A percentile compares a stretch with the other conserved stretches of the same genome.
Conservation (phyloP, 1,140 invertebrate species). For the Platorchestia sp. region DNA sequence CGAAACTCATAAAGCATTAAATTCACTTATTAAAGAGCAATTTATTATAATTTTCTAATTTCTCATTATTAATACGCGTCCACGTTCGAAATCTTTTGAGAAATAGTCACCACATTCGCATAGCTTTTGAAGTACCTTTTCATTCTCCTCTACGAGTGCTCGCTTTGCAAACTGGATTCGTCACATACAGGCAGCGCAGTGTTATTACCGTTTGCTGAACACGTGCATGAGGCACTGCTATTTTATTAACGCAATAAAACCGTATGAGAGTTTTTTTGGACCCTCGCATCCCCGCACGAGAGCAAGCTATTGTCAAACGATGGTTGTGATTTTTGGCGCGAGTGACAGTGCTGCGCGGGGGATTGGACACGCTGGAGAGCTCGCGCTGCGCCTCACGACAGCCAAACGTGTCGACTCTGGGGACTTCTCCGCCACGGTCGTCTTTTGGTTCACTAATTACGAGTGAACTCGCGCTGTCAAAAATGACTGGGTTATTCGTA, state of each 20-base stretch:
- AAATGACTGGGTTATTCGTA: too few relatives aligned
- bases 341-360: background rate
- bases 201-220: background rate
- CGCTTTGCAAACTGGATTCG: background rate
- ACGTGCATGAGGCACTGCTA: background rate
- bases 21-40: background rate
- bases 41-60: background rate
- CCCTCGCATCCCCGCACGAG: background rate
- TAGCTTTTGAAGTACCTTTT: background rate
- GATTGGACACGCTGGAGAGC: slow-evolving; percentile 26
- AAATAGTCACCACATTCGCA: background rate
- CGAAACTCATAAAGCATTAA: background rate
- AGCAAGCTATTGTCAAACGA: slow-evolving; percentile 2
- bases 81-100: background rate
- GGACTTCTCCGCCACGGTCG: background rate
- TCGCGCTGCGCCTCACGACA: background rate
- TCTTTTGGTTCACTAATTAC: background rate
- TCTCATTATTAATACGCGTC: background rate
- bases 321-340: slow-evolving; percentile 25
- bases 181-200: background rate
- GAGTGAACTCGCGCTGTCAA: too few relatives aligned
- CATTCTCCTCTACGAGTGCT: background rate
- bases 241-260: slow-evolving; percentile 44
- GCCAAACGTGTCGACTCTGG: background rate
- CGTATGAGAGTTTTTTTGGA: slow-evolving; percentile 1